Evolutionary conservation across 2,113 vertebrate species (phyloP), one percentile per base, ranked within the genome.

Genomic region (Marmota flaviventris): DNA sequence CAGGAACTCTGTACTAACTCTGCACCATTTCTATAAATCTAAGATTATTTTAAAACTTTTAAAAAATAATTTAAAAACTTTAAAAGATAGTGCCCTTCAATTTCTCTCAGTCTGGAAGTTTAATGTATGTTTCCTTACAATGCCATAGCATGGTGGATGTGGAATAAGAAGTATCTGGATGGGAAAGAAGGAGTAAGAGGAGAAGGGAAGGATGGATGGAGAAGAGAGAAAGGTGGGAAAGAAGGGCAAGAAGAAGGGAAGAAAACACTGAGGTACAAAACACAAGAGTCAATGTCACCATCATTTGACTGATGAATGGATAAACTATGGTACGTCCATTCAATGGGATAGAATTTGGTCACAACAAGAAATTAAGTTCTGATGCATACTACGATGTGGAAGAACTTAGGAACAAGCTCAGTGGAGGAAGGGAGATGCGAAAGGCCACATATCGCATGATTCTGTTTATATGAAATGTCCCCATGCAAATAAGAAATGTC

Each of bases 331-430:
- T 29, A 24, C 17, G 12, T 37, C 20, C 25, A 1, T 18, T 7
- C 9, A 4, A 9, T 12, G 58, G 69, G 8, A 27, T 70, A 32
- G 25, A n/a, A 34, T 13, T 32, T 4, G 73, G 13, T 16, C 48
- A 8, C 27, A 42, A 22, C 32, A 72, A 70, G 34, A 29, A 69
- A 51, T 9, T 27, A 48, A 87, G 42, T 18, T 5, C 48, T 22
- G 18, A 56, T 6, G 16, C 34, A 3, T 10, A 18, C 27, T 42
- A 22, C 32, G 32, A 4, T 0, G 0, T 1, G 6, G 48, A n/a
- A 39, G 67, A 76, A 61, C 9, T 48, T 20, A 69, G 53, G 37
- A 73, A 72, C 16, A 51, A 63, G 9, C 42, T 32, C 37, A 45
- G 53, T 11, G 4, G 73, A 91, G 90, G 53, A 84, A 76, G 25